Conservation (phyloP, 2,888 invertebrate genomes). For the Rambutsinella grinnellia region DNA sequence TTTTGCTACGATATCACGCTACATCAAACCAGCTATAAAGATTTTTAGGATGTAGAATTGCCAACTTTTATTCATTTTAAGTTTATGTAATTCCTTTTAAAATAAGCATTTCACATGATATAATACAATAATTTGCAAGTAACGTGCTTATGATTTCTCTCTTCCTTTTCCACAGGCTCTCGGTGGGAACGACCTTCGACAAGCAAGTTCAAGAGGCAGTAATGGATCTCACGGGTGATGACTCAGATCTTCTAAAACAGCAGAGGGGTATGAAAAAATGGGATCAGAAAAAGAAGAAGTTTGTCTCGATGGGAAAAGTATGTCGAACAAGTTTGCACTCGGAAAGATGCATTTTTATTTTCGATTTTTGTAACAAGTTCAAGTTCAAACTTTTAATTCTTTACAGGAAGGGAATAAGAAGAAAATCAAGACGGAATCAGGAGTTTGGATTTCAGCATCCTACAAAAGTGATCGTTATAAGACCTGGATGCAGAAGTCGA, state of each 20-base stretch:
- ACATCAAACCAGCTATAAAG: too few relatives aligned
- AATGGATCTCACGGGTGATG: conserved; percentile 88
- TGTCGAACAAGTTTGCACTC: conserved; percentile 64
- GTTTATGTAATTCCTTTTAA: not conserved
- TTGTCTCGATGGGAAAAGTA: conserved; percentile 77
- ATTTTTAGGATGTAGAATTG: too few relatives aligned
- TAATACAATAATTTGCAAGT: too few relatives aligned
- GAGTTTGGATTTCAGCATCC: conserved; percentile 92
- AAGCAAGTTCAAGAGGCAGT: conserved; percentile 83
- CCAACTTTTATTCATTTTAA: too few relatives aligned
- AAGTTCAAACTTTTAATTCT: conserved; percentile 8
- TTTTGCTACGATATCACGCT: too few relatives aligned
- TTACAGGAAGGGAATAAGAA: conserved; percentile 74
- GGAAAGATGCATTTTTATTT: not conserved
- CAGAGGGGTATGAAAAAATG: conserved; percentile 78
- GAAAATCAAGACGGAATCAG: conserved; percentile 95
- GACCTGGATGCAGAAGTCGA: conserved; percentile 86
- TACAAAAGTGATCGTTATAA: conserved; percentile 93
- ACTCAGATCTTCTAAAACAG: conserved; percentile 76
- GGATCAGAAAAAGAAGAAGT: conserved; percentile 97
- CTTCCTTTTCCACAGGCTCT: conserved; percentile 73
- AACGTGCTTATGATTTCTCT: too few relatives aligned
- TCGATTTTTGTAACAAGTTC: too few relatives aligned
- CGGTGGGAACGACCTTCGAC: conserved; percentile 81
- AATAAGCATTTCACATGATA: too few relatives aligned